Evolutionary conservation across 2,888 invertebrate species (phyloP).

Genomic region (Eupeodes latifasciatus): DNA sequence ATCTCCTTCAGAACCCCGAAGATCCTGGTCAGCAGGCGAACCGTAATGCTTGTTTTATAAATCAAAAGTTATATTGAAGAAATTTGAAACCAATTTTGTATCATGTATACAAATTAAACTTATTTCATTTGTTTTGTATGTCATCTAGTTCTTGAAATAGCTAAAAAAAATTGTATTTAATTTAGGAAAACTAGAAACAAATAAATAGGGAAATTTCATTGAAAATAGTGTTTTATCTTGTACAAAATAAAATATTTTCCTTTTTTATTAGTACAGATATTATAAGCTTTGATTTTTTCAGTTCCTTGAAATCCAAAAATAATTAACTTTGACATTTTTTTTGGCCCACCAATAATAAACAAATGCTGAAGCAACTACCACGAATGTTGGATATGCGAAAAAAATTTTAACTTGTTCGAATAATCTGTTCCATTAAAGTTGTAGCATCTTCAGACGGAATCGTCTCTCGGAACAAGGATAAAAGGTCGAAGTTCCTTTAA

Average conservation of each 20-base stretch:
- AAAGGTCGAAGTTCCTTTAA: too few relatives aligned
- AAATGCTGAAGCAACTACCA: too few relatives aligned
- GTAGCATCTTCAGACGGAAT: too few relatives aligned
- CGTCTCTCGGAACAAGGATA: too few relatives aligned
- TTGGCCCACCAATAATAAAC: too few relatives aligned
- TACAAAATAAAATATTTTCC: background rate
- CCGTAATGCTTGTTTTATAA: background rate
- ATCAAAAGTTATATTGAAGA: background rate
- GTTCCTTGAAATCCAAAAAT: too few relatives aligned
- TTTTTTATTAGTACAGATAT: background rate
- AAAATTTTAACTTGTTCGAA: too few relatives aligned
- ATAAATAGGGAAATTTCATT: background rate
- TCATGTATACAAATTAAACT: background rate
- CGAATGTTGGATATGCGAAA: too few relatives aligned
- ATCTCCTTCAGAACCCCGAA: slow-evolving; percentile 60
- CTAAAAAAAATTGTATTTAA: background rate
- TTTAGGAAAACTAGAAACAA: background rate
- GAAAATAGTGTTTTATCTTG: background rate
- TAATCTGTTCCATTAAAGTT: too few relatives aligned
- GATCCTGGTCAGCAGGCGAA: slow-evolving; percentile 59
- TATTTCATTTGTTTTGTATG: background rate
- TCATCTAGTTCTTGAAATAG: background rate
- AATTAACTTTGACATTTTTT: too few relatives aligned
- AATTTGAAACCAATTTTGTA: background rate
- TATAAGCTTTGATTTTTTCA: too few relatives aligned